phyloP scores from a whole-genome alignment of 2,113 vertebrate genomes.

The Halcyon malimbica region DNA sequence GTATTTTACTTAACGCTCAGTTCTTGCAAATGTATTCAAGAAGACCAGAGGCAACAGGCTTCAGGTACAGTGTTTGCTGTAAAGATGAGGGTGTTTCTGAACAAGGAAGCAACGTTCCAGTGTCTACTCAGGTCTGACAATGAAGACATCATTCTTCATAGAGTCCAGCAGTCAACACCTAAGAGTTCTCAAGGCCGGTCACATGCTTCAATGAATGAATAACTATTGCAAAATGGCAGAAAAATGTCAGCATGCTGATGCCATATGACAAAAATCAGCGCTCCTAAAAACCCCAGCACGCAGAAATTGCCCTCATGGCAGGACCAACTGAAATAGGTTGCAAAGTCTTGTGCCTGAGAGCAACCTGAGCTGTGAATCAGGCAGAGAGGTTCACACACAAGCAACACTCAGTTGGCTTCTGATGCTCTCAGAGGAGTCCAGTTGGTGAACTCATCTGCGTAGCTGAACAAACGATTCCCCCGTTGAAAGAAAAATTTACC shows the following conservation, averaged over 20 bases:
- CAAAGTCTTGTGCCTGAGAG: background rate
- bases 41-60: background rate
- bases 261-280: background rate
- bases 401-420: background rate
- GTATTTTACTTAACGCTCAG: background rate
- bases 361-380: background rate
- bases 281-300: background rate
- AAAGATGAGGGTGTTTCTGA: background rate
- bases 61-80: background rate
- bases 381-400: background rate
- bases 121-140: background rate
- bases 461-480: background rate
- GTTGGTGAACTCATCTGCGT: background rate
- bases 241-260: accelerated
- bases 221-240: background rate
- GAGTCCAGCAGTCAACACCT: background rate
- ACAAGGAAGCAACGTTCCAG: background rate
- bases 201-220: background rate
- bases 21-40: background rate
- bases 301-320: background rate
- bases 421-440: background rate
- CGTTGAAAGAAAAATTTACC: background rate
- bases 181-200: background rate
- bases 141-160: background rate
- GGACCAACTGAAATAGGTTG: background rate